A percentile compares a stretch with the other conserved stretches of the same genome.
Conservation (phyloP, 1,140 invertebrate genomes). For the Lysiphlebus fabarum region DNA sequence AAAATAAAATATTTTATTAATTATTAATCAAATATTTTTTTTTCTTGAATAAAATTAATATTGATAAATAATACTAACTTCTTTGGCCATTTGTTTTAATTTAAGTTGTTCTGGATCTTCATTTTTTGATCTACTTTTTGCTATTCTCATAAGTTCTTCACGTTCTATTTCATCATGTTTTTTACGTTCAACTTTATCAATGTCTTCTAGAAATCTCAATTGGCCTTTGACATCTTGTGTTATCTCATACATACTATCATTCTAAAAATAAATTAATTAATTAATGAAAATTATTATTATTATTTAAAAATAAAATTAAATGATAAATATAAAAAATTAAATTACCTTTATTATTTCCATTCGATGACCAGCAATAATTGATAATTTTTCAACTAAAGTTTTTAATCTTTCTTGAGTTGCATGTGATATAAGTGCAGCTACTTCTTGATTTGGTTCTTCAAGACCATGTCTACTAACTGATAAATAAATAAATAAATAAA, state of each 20-base stretch:
- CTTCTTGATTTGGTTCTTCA: constrained; percentile 83
- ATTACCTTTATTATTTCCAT: constrained; percentile 83
- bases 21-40: not conserved
- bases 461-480: constrained; percentile 74
- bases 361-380: constrained; percentile 91
- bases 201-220: constrained; percentile 92
- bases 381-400: constrained; percentile 88
- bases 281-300: not conserved
- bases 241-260: constrained; percentile 83
- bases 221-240: constrained; percentile 90
- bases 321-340: not conserved
- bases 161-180: constrained; percentile 91
- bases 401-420: constrained; percentile 92
- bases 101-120: constrained; percentile 98
- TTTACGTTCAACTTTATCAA: constrained; percentile 91
- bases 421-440: constrained; percentile 89
- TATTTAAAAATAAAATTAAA: too few species aligned
- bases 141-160: constrained; percentile 86
- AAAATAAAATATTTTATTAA: constrained; percentile 29
- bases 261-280: constrained; percentile 58
- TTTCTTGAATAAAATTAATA: not conserved
- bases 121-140: constrained; percentile 92
- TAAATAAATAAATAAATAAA: constrained; percentile 23
- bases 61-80: constrained; percentile 53
- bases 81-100: constrained; percentile 92